These are phyloP conservation scores for Epizoanthus rinbou DNA, from an alignment of 92 coral and sea anemone genomes.

Conservation along the genomic window DNA sequence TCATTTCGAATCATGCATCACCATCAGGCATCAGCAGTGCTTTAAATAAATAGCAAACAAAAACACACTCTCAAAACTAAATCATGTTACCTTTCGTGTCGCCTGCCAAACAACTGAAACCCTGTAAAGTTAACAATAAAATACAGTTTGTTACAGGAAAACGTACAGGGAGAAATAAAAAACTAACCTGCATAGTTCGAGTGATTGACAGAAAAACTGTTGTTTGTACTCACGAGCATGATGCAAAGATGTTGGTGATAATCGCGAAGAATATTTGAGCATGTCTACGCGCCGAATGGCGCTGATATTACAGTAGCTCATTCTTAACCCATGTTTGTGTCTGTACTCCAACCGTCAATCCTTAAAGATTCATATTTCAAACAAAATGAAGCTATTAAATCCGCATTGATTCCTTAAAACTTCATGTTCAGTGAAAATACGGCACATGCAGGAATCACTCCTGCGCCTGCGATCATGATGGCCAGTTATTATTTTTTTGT, in stretches of 20 bases:
- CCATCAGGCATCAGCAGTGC: background rate
- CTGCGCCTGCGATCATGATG: background rate
- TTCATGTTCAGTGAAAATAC: background rate
- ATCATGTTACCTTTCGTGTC: constrained; percentile 11
- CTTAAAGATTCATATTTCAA: background rate
- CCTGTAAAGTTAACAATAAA: background rate
- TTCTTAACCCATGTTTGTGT: background rate
- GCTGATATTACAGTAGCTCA: constrained; percentile 17
- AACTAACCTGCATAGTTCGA: background rate
- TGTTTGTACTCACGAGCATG: constrained; percentile 10
- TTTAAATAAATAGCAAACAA: background rate
- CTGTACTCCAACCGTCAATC: too few species aligned
- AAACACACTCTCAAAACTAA: background rate
- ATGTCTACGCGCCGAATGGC: constrained; percentile 16
- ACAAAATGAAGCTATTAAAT: background rate
- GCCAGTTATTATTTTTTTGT: background rate
- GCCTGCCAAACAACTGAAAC: constrained; percentile 17
- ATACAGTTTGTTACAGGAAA: background rate
- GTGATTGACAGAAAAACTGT: background rate
- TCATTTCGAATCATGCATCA: background rate
- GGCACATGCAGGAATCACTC: background rate
- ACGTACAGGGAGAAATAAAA: background rate
- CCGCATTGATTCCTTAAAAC: background rate
- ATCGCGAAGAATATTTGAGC: background rate
- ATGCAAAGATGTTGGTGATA: background rate